These are phyloP conservation scores for Ciona savignyi DNA, from an alignment of 23 tunicate species.

Conservation along the genomic window DNA sequence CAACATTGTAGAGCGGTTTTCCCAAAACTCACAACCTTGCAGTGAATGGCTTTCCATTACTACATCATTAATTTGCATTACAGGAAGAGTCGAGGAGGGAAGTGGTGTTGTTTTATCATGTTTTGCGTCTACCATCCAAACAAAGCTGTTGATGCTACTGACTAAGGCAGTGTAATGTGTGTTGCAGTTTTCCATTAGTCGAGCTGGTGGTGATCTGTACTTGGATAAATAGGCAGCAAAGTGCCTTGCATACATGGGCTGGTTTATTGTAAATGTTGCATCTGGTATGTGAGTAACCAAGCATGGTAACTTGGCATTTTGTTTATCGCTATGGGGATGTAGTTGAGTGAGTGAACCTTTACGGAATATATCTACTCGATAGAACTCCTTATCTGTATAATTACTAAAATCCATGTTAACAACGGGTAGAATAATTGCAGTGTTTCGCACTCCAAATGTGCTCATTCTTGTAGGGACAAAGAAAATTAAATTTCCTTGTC, in stretches of 20 bases:
- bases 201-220: constrained; percentile 27
- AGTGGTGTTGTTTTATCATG: neutral
- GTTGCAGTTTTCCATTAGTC: constrained; percentile 28
- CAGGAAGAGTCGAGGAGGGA: neutral
- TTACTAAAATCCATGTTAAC: constrained; percentile 6
- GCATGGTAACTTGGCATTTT: constrained; percentile 12
- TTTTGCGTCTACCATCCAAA: constrained; percentile 4
- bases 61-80: neutral
- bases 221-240: constrained; percentile 40
- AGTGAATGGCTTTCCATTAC: constrained; percentile 12
- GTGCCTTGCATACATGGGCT: constrained; percentile 67
- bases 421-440: constrained; percentile 9
- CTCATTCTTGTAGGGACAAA: constrained; percentile 53
- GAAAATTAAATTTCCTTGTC: constrained; percentile 6
- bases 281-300: constrained; percentile 9
- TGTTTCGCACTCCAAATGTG: constrained; percentile 16
- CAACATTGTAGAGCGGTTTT: constrained; percentile 29
- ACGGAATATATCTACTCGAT: neutral
- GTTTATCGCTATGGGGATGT: constrained; percentile 5
- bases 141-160: neutral
- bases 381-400: constrained; percentile 12
- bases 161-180: constrained; percentile 18
- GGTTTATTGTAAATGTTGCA: constrained; percentile 11
- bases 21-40: constrained; percentile 39
- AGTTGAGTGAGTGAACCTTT: constrained; percentile 7